Conservation (phyloP, 2,888 invertebrate genomes). For the Ormyrus pomaceus region DNA sequence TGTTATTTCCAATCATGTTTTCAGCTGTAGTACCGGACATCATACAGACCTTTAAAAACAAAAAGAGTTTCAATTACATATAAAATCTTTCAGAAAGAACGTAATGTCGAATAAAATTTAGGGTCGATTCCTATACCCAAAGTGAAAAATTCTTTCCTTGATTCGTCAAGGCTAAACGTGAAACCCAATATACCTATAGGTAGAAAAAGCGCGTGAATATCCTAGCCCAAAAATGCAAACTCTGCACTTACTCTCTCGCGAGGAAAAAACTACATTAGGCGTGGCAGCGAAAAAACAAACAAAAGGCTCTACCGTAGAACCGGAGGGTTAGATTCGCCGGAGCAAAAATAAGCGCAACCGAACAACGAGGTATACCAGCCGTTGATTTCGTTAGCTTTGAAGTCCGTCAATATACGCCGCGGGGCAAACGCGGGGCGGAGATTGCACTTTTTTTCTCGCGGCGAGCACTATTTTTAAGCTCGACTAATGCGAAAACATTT, state of each 20-base stretch:
- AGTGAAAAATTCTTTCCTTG: no score
- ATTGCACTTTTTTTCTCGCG: conserved; percentile 65
- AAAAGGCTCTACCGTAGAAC: no score
- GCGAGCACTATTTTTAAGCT: conserved; percentile 69
- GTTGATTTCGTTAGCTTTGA: conserved; percentile 15
- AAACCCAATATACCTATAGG: neutral
- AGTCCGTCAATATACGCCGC: conserved; percentile 57
- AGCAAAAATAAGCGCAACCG: conserved; percentile 15
- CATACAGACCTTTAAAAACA: conserved; percentile 80
- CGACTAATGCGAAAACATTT: conserved; percentile 68
- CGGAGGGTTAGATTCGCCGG: neutral
- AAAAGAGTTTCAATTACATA: neutral
- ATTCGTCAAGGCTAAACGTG: no score
- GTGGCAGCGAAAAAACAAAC: conserved; percentile 25
- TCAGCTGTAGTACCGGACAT: conserved; percentile 78
- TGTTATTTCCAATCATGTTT: conserved; percentile 71
- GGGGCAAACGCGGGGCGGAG: conserved; percentile 46
- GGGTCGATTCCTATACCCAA: no score
- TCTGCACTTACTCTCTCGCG: neutral
- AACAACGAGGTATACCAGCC: neutral
- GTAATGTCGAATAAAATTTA: no score
- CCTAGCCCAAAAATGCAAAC: conserved; percentile 1
- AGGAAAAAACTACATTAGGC: conserved; percentile 26
- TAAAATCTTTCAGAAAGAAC: no score
- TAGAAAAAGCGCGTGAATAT: neutral